These are phyloP conservation scores for Tortricodes alternella DNA, from an alignment of 2,888 invertebrate species.

Conservation along the genomic window DNA sequence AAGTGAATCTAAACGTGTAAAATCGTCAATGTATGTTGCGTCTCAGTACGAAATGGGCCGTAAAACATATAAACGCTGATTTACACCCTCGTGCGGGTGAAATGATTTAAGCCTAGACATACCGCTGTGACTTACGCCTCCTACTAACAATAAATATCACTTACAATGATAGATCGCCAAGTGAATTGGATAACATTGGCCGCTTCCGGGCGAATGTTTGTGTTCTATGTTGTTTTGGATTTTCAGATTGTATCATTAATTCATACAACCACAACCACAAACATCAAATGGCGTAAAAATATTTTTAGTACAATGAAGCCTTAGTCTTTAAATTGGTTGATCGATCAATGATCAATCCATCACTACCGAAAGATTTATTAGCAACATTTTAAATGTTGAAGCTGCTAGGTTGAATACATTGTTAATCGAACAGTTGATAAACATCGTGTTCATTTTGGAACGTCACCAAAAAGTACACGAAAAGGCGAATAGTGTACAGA, in stretches of 20 bases:
- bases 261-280: too few species aligned
- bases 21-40: conserved; percentile 10
- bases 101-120: conserved; percentile 3
- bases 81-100: conserved; percentile 11
- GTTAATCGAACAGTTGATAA: too few species aligned
- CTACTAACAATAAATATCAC: conserved; percentile 54
- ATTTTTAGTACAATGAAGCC: too few species aligned
- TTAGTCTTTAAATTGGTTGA: background rate
- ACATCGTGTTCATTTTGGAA: too few species aligned
- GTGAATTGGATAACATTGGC: conserved; percentile 53
- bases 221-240: background rate
- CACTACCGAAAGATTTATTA: too few species aligned
- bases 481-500: too few species aligned
- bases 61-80: conserved; percentile 9
- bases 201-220: conserved; percentile 44
- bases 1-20: background rate
- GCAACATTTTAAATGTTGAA: too few species aligned
- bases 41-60: conserved; percentile 4
- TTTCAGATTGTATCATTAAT: too few species aligned
- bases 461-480: too few species aligned
- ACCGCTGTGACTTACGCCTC: conserved; percentile 33
- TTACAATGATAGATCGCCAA: conserved; percentile 53
- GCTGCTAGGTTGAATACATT: too few species aligned
- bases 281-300: background rate
- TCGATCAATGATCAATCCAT: background rate